Base-by-base conservation (phyloP, 2,113 vertebrate species). In the Etheostoma cragini region DNA sequence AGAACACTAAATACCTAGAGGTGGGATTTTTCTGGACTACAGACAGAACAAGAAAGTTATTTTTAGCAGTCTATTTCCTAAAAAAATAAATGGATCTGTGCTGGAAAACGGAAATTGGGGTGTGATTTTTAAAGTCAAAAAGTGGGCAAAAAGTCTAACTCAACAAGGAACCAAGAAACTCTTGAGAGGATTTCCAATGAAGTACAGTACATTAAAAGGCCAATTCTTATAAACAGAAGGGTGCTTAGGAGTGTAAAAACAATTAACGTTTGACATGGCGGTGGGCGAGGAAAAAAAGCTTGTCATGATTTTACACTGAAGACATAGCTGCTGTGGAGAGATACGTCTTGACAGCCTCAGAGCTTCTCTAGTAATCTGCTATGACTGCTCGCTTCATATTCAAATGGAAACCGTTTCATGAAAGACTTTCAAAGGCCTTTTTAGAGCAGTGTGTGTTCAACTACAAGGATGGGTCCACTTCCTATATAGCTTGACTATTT, bases 341-440 rank as follows among this genome's bases (percentile, higher is more conserved):
- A 92, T 83, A 80, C 62, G 85, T 61, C 69, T 69, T 81, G 77
- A 91, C 80, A 81, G 79, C 85, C 77, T 81, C 67, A 67, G 15
- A 70, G 68, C 78, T 72, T 65, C 24, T 80, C 42, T 79, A 74
- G 61, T 90, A 90, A 92, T 92, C 83, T 83, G 52, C 67, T 73
- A 64, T 64, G 78, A 65, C 61, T 80, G 62, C 72, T 81, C 71
- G 67, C 62, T 75, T 82, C 80, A 84, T 54, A 80, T 88, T 88
- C 67, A 88, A 84, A 89, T 6, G 0, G 78, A 22, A 80, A 65
- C 22, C 72, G 71, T 78, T 42, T 82, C 52, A 76, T 67, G 72
- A 68, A 78, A 83, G 76, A 73, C 46, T 66, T 81, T 89, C 72
- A 86, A 87, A 76, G 83, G 77, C 70, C 8, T 15, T 79, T 52